These are phyloP conservation scores for Dexiosoma caninum DNA, from an alignment of 2,888 invertebrate genomes.

Conservation along the genomic window DNA sequence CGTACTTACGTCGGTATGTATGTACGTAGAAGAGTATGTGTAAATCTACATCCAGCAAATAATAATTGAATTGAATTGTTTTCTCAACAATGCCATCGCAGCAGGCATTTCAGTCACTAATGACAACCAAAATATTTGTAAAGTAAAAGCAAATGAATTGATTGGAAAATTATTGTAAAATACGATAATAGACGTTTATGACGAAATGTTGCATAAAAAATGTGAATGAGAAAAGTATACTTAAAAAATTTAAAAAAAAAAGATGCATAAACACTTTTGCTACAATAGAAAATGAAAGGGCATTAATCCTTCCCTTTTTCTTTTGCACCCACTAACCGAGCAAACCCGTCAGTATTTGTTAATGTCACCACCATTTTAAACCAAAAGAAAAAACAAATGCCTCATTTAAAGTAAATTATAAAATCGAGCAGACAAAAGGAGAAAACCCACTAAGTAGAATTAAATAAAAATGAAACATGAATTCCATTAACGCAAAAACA, in stretches of 20 bases:
- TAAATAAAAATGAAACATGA: constrained; percentile 27
- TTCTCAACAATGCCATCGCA: background rate
- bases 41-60: background rate
- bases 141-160: background rate
- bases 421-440: background rate
- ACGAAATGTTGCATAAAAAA: background rate
- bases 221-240: background rate
- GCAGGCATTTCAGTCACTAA: background rate
- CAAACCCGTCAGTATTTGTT: background rate
- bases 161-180: constrained; percentile 23
- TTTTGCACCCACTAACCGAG: background rate
- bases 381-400: constrained; percentile 11
- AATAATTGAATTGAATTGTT: constrained; percentile 15
- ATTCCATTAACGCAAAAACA: constrained; percentile 27
- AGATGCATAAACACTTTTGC: too few species aligned
- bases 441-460: constrained; percentile 25
- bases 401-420: constrained; percentile 18
- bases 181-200: background rate
- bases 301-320: background rate
- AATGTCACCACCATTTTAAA: constrained; percentile 43
- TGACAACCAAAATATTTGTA: background rate
- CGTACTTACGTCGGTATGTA: too few species aligned
- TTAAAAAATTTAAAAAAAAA: background rate
- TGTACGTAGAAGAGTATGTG: background rate
- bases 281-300: background rate